phyloP scores from a whole-genome alignment of 2,888 invertebrate genomes.

The Dynastes maya region DNA sequence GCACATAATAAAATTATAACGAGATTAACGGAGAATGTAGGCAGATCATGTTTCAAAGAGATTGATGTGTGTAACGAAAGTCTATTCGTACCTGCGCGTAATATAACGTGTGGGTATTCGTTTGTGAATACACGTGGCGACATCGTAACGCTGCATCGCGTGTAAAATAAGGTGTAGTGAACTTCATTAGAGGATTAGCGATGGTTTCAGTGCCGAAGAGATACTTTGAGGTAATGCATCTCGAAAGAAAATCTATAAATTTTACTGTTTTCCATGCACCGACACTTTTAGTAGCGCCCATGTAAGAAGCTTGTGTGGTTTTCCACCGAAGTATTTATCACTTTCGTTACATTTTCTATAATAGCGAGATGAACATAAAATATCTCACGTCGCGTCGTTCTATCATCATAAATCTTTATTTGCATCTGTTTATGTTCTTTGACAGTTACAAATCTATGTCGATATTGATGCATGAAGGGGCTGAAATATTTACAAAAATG shows the following conservation, averaged over 20 bases:
- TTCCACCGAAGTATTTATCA: not conserved
- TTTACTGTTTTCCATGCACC: slow-evolving; percentile 4
- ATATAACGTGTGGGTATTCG: slow-evolving; percentile 31
- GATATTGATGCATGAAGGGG: too few species aligned
- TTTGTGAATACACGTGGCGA: slow-evolving; percentile 36
- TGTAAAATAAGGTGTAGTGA: slow-evolving; percentile 50
- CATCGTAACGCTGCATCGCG: not conserved
- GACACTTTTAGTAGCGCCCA: too few species aligned
- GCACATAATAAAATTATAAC: slow-evolving; percentile 52
- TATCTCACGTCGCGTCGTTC: too few species aligned
- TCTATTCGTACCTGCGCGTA: slow-evolving; percentile 38
- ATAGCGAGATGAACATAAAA: too few species aligned
- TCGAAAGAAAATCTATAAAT: slow-evolving; percentile 11
- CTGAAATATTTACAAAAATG: too few species aligned
- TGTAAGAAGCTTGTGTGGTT: too few species aligned
- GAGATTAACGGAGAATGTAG: slow-evolving; percentile 50
- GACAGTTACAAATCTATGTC: too few species aligned
- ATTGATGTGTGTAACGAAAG: slow-evolving; percentile 47
- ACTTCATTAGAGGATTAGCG: slow-evolving; percentile 55
- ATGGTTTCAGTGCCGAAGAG: slow-evolving; percentile 52
- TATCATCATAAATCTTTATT: too few species aligned
- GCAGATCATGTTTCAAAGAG: slow-evolving; percentile 52
- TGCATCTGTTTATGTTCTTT: too few species aligned
- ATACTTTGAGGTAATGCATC: slow-evolving; percentile 16
- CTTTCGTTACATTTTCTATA: not conserved